Percentiles rank a stretch among this genome's conserved stretches.
Evolutionary conservation across 2,797 vertebrate genomes (phyloP).

Genomic region (Sorex maritimensis): DNA sequence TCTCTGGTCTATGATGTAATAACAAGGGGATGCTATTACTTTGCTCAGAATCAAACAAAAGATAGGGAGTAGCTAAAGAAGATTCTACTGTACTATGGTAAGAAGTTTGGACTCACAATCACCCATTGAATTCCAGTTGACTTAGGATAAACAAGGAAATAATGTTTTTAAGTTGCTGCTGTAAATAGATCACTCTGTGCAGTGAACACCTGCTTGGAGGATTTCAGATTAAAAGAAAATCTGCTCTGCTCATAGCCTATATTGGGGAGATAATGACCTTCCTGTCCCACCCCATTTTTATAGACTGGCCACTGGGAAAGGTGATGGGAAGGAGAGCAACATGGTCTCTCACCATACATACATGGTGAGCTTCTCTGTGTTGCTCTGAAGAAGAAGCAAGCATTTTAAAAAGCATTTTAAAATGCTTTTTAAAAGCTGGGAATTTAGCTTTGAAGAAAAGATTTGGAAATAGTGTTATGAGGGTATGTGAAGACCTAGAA

Average conservation of each 20-base stretch:
- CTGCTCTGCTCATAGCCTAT: neutral
- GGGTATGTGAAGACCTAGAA: neutral
- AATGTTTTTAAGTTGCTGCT: neutral
- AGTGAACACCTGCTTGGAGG: neutral
- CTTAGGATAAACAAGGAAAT: slow-evolving; percentile 17
- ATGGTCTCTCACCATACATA: neutral
- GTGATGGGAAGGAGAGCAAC: neutral
- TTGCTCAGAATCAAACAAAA: slow-evolving; percentile 45
- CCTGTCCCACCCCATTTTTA: neutral
- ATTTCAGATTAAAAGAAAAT: neutral
- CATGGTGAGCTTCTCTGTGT: neutral
- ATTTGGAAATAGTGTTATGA: slow-evolving; percentile 10
- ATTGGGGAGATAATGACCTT: neutral
- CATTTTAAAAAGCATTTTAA: neutral
- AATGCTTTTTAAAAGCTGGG: neutral
- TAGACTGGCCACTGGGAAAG: neutral
- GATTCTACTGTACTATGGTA: neutral
- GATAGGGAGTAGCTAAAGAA: neutral
- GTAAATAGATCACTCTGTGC: neutral
- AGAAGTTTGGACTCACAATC: slow-evolving; percentile 53
- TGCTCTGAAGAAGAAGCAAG: neutral
- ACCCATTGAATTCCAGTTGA: neutral
- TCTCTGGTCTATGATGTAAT: neutral
- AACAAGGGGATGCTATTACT: slow-evolving; percentile 16
- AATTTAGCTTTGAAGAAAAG: slow-evolving; percentile 48